Evolutionary conservation across 1,140 invertebrate species (phyloP).

Genomic region (Scaptomyza hsui): DNA sequence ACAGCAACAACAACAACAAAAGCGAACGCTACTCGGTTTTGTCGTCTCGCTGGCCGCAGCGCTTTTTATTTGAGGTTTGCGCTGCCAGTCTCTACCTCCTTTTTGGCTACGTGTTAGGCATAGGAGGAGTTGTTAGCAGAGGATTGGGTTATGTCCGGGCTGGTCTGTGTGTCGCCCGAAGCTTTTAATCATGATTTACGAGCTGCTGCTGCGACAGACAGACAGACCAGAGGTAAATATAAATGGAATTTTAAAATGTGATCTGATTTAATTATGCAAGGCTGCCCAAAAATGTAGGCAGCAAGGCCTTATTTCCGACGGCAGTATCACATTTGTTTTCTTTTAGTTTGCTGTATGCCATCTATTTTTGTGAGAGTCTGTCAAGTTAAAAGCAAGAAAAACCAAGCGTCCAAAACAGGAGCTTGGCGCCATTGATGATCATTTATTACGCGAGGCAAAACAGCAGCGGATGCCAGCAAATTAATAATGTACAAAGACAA

Average conservation of each 20-base stretch:
- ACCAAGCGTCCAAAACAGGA: constrained; percentile 5
- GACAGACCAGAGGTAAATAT: constrained; percentile 79
- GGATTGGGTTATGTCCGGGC: constrained; percentile 34
- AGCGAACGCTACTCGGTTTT: constrained; percentile 31
- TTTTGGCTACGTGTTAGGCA: constrained; percentile 71
- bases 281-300: constrained; percentile 43
- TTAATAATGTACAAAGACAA: background rate
- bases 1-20: constrained; percentile 22
- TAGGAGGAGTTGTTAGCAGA: constrained; percentile 43
- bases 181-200: constrained; percentile 84
- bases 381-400: constrained; percentile 1
- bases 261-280: constrained; percentile 83
- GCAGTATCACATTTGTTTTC: background rate
- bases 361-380: constrained; percentile 19
- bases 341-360: constrained; percentile 45
- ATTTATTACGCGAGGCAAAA: constrained; percentile 12
- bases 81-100: constrained; percentile 15
- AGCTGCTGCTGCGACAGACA: constrained; percentile 53
- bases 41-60: constrained; percentile 67
- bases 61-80: constrained; percentile 72
- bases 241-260: constrained; percentile 84
- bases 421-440: constrained; percentile 12
- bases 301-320: background rate
- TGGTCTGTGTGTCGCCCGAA: constrained; percentile 67
- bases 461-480: background rate